Conservation (phyloP, 2,113 vertebrate genomes). For the Scomber colias region DNA sequence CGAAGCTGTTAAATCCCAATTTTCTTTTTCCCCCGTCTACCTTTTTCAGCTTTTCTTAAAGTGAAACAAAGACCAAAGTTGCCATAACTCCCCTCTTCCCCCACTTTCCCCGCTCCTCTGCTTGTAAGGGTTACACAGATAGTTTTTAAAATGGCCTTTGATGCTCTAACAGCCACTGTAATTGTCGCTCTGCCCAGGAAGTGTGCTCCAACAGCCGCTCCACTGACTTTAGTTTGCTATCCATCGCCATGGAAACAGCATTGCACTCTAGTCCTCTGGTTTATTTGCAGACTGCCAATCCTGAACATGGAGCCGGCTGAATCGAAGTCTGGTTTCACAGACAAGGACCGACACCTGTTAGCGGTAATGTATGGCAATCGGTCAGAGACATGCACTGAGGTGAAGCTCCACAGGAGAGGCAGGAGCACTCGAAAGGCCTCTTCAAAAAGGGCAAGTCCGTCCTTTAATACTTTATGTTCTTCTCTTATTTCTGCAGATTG, state of each 20-base stretch:
- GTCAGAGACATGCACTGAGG: neutral
- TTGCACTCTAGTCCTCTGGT: constrained; percentile 28
- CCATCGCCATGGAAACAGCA: constrained; percentile 74
- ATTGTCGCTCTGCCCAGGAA: constrained; percentile 61
- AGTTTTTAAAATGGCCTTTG: constrained; percentile 56
- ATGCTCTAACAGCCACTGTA: constrained; percentile 65
- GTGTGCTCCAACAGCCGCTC: constrained; percentile 8
- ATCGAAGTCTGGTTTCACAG: constrained; percentile 1
- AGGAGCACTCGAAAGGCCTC: neutral
- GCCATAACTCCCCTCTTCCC: neutral
- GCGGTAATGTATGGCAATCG: neutral
- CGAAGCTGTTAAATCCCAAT: constrained; percentile 59
- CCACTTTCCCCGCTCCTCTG: neutral
- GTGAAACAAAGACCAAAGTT: constrained; percentile 3
- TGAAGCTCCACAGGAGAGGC: neutral
- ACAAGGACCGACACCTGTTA: neutral
- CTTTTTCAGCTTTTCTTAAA: constrained; percentile 31
- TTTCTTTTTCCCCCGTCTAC: constrained; percentile 27
- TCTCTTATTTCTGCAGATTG: too few species aligned
- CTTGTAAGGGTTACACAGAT: constrained; percentile 28
- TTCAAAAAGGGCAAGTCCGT: neutral
- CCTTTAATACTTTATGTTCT: neutral
- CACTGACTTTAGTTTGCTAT: constrained; percentile 39
- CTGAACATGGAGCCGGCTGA: constrained; percentile 30
- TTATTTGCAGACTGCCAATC: constrained; percentile 54